phyloP scores from a whole-genome alignment of 2,888 invertebrate species.

The Arge pagana region DNA sequence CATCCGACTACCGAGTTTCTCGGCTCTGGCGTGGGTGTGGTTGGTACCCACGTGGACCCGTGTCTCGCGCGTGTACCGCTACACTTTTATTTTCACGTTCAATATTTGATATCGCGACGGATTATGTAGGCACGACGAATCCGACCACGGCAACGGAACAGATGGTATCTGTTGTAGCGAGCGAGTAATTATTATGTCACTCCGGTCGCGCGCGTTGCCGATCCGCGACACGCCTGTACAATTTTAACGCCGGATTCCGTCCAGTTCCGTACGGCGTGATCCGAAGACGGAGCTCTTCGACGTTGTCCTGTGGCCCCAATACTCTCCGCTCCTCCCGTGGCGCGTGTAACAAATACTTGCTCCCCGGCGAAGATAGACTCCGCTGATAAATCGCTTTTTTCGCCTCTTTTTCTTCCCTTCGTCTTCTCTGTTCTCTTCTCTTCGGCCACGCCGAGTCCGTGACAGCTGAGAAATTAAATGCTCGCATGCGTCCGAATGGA shows the following conservation, averaged over 20 bases:
- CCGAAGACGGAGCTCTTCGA: slow-evolving; percentile 14
- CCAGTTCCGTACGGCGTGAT: slow-evolving; percentile 13
- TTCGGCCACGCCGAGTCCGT: no score
- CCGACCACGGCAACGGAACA: slow-evolving; percentile 1
- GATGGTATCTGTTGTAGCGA: slow-evolving; percentile 7
- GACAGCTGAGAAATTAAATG: no score
- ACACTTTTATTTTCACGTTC: no score
- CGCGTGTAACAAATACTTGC: slow-evolving; percentile 25
- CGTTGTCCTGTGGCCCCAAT: not conserved
- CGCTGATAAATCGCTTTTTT: no score
- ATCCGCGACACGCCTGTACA: slow-evolving; percentile 30
- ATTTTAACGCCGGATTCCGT: slow-evolving; percentile 1
- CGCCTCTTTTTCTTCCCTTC: not conserved
- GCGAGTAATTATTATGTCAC: slow-evolving; percentile 39
- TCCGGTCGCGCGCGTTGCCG: slow-evolving; percentile 30
- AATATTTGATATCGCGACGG: no score
- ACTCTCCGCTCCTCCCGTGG: not conserved
- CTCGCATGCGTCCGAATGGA: no score
- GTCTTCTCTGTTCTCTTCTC: slow-evolving; percentile 16
- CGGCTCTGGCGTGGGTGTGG: no score
- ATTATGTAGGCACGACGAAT: no score
- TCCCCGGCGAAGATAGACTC: no score
- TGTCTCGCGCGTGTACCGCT: no score
- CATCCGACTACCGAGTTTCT: no score
- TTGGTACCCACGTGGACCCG: no score